Base-by-base conservation (phyloP, 64 coral and sea anemone genomes). In the Anthopleura sola region DNA sequence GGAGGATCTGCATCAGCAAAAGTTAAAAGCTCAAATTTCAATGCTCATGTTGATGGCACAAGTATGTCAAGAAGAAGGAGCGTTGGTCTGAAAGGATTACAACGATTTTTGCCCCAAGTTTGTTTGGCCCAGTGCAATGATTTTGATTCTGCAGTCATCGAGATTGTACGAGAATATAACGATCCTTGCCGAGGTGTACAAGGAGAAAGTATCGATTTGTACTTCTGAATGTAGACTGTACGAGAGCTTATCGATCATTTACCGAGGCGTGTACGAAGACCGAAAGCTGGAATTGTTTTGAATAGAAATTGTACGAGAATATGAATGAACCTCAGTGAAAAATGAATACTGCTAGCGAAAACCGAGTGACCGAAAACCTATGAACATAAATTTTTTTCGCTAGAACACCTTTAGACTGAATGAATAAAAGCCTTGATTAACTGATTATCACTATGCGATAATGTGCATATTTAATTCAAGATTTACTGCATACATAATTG, bases 121-220 rank as follows among this genome's bases (percentile, higher is more conserved):
- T 57, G 32, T 15, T 21, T 87, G 13, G 51, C 12, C 11, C 74
- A 87, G 29, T 87, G 68, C 39, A 49, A 51, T 32, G 85, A 87
- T 51, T 77, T 78, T 78, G 85, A 87, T 57, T 87, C 85, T 16
- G 71, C 74, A 56, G 75, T 87, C 1, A 87, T 87, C 46, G 85
- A 87, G 31, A 55, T 75, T 78, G 68, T 87, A 40, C 85, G 85
- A 38, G 85, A 87, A 36, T 87, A 78, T 48, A 87, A 87, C 20
- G 85, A 87, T 48, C 85, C 85, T 38, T 87, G 71, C 20, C 40
- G 29, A 56, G 71, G 85, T 0, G 85, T 78, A 6, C 11, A 34
- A 20, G 66, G 66, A 71, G 66, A 68, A 58, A 62, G 21, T 71
- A 71, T 71, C 13, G 66, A 71, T 71, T 32, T 71, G 14, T 31